phyloP scores from a whole-genome alignment of 2,888 invertebrate species.

The Eilema sororculum region DNA sequence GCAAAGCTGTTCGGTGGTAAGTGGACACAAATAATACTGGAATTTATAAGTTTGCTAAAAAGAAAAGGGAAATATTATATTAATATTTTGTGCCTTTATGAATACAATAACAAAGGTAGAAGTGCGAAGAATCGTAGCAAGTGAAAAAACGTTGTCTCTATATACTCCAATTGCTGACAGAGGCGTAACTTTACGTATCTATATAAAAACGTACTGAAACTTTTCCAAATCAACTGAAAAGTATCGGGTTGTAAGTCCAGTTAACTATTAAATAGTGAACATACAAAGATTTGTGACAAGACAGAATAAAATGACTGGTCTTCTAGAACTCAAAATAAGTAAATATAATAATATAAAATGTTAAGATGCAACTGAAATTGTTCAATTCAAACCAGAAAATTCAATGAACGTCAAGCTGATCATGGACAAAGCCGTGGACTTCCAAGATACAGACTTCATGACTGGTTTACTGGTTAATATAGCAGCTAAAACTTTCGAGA shows the following conservation, averaged over 20 bases:
- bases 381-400: conserved; percentile 41
- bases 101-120: no score
- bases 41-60: not conserved
- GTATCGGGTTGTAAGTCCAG: no score
- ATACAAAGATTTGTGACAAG: no score
- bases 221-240: no score
- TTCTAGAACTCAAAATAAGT: not conserved
- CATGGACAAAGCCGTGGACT: conserved; percentile 47
- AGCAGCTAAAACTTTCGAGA: conserved; percentile 40
- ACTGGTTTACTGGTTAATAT: conserved; percentile 35
- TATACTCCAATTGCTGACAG: no score
- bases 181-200: no score
- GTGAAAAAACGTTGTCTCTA: no score
- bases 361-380: not conserved
- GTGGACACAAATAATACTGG: conserved; percentile 8
- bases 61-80: no score
- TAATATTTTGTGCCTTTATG: no score
- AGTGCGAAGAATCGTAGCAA: no score
- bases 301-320: not conserved
- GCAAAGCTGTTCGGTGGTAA: conserved; percentile 49
- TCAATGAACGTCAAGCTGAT: conserved; percentile 48
- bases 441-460: conserved; percentile 27
- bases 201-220: no score
- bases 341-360: not conserved
- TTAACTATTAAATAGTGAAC: no score